These are phyloP conservation scores for Channallabes apus DNA, from an alignment of 2,797 vertebrate species.

Conservation along the genomic window DNA sequence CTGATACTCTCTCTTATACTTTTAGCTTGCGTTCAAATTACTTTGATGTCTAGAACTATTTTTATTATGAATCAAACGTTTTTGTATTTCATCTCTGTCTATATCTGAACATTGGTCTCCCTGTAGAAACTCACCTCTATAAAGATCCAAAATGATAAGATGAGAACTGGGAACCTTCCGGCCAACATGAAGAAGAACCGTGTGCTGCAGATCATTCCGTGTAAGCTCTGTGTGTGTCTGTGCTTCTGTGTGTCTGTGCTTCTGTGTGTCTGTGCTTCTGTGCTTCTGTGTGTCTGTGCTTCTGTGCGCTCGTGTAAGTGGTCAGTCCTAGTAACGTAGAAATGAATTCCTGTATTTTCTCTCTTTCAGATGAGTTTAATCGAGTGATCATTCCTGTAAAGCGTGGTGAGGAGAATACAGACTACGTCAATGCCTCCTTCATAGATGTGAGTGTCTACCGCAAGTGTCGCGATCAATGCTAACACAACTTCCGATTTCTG, in stretches of 20 bases:
- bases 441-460: slow-evolving; percentile 87
- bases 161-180: slow-evolving; percentile 95
- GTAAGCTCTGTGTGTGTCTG: slow-evolving; percentile 73
- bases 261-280: too few species aligned
- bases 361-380: slow-evolving; percentile 91
- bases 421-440: slow-evolving; percentile 97
- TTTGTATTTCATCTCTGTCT: background rate
- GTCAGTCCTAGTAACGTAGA: background rate
- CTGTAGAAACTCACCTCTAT: slow-evolving; percentile 94
- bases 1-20: background rate
- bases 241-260: too few species aligned
- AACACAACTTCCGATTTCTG: background rate
- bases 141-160: slow-evolving; percentile 99
- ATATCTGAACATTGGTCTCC: background rate
- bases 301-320: background rate
- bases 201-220: slow-evolving; percentile 98
- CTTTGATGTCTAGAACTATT: background rate
- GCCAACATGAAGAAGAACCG: slow-evolving; percentile 99
- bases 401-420: slow-evolving; percentile 94
- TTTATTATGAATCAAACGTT: background rate
- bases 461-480: background rate
- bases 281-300: too few species aligned
- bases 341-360: background rate
- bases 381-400: slow-evolving; percentile 98
- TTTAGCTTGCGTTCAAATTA: background rate